phyloP scores from a whole-genome alignment of 2,113 vertebrate species.

The Ammodytes marinus region DNA sequence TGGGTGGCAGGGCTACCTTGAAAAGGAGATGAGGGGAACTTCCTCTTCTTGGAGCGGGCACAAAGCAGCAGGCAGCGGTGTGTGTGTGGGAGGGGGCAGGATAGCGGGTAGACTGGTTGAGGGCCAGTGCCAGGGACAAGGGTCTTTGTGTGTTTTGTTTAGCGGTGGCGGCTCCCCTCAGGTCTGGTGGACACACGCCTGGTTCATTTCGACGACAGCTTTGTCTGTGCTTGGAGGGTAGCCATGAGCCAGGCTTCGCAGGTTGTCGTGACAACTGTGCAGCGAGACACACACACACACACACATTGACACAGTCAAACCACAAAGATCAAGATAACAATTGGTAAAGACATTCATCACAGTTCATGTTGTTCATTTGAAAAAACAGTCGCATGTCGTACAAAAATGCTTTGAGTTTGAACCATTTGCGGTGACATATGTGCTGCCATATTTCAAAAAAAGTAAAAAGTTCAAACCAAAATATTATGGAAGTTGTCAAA shows the following conservation, averaged over 20 bases:
- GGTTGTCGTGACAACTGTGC: conserved; percentile 76
- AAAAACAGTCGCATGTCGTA: not conserved
- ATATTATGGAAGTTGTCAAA: not conserved
- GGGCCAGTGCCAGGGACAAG: conserved; percentile 68
- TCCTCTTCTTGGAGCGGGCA: conserved; percentile 77
- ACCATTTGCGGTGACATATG: not conserved
- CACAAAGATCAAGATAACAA: conserved; percentile 28
- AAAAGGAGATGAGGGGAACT: conserved; percentile 77
- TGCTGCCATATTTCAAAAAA: not conserved
- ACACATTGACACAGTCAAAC: not conserved
- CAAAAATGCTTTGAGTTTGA: not conserved
- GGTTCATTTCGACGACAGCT: conserved; percentile 74
- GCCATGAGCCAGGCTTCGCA: conserved; percentile 68
- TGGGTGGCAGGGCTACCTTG: conserved; percentile 68
- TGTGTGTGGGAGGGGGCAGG: conserved; percentile 34
- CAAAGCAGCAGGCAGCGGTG: conserved; percentile 72
- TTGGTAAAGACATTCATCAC: not conserved
- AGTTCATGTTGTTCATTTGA: not conserved
- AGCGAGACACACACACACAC: conserved; percentile 30
- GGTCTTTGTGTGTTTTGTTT: conserved; percentile 79
- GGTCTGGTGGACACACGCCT: conserved; percentile 79
- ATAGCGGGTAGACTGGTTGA: conserved; percentile 67
- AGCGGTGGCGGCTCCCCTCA: conserved; percentile 70
- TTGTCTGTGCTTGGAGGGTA: conserved; percentile 78
- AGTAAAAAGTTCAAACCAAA: not conserved